Evolutionary conservation across 2,113 vertebrate genomes (phyloP).

Genomic region (Anoplopoma fimbria): DNA sequence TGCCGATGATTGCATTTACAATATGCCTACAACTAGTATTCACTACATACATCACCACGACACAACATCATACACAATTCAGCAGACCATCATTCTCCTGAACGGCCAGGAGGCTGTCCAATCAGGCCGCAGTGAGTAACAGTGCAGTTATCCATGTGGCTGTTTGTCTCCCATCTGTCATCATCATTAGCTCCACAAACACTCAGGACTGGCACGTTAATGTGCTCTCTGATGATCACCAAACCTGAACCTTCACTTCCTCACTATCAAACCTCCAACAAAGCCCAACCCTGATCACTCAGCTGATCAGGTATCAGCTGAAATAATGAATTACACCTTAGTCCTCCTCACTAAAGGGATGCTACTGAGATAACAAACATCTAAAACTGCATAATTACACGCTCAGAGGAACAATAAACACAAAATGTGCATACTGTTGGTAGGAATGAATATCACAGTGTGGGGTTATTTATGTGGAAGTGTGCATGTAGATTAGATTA

Average conservation of each 20-base stretch:
- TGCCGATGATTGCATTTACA: conserved; percentile 2
- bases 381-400: conserved; percentile 54
- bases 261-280: neutral
- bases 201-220: conserved; percentile 2
- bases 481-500: conserved; percentile 68
- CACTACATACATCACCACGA: conserved; percentile 9
- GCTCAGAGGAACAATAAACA: conserved; percentile 53
- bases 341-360: conserved; percentile 19
- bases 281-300: conserved; percentile 10
- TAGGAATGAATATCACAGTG: conserved; percentile 56
- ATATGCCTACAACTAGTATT: conserved; percentile 1
- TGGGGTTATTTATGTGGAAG: conserved; percentile 67
- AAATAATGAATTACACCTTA: conserved; percentile 25
- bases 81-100: conserved; percentile 23
- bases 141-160: conserved; percentile 22
- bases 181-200: conserved; percentile 35
- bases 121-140: neutral
- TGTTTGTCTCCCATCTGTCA: conserved; percentile 38
- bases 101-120: neutral
- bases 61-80: conserved; percentile 15
- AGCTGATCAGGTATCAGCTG: conserved; percentile 10
- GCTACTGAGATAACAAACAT: conserved; percentile 22
- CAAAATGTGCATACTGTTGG: conserved; percentile 60
- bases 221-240: conserved; percentile 2
- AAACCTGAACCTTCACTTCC: neutral